phyloP scores from a whole-genome alignment of 2,888 invertebrate species.

The Protodeltote pygarga region DNA sequence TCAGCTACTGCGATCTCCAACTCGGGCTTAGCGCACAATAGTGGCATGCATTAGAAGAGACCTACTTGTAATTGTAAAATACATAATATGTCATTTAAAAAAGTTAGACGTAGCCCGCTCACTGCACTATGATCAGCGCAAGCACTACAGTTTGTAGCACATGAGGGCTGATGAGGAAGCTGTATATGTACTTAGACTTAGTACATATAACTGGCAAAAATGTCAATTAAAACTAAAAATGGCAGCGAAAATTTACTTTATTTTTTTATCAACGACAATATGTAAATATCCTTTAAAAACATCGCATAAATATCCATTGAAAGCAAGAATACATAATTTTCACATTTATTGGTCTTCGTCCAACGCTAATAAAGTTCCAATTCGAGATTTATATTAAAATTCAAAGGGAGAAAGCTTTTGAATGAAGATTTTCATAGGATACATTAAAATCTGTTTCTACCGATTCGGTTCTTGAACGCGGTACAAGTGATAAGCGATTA shows the following conservation, averaged over 20 bases:
- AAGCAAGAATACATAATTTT: constrained; percentile 67
- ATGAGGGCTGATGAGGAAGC: no score
- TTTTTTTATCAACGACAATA: neutral
- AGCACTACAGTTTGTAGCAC: no score
- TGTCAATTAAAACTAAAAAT: no score
- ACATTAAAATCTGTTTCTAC: constrained; percentile 86
- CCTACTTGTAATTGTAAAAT: no score
- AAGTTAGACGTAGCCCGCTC: no score
- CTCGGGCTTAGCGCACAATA: no score
- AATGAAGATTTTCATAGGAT: constrained; percentile 85
- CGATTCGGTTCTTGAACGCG: constrained; percentile 61
- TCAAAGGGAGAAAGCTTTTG: constrained; percentile 77
- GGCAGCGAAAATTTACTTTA: neutral
- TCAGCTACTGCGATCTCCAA: no score
- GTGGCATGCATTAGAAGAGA: no score
- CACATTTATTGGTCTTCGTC: constrained; percentile 76
- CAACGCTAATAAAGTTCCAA: constrained; percentile 83
- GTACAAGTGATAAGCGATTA: constrained; percentile 44
- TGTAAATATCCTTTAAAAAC: constrained; percentile 13
- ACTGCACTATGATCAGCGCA: no score
- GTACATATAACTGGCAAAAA: no score
- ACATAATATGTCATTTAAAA: no score
- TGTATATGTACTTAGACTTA: no score
- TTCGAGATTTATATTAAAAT: constrained; percentile 84
- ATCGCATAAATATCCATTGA: constrained; percentile 39